These are phyloP conservation scores for Onychorhynchus coronatus DNA, from an alignment of 2,113 vertebrate genomes.

Conservation along the genomic window DNA sequence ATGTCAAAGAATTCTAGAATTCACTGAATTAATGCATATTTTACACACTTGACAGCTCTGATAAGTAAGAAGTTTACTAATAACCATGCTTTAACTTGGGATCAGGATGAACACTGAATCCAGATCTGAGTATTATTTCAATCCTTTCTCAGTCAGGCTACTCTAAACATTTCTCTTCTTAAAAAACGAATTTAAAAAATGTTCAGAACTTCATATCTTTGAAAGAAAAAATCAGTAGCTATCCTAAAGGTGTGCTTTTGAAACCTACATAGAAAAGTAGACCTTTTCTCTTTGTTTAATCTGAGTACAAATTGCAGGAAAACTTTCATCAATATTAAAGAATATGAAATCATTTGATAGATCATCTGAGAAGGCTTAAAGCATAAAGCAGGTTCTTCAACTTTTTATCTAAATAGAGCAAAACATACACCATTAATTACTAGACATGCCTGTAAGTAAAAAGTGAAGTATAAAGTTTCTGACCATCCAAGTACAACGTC, in stretches of 20 bases:
- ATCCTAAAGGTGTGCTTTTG: background rate
- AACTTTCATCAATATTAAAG: background rate
- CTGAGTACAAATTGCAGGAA: background rate
- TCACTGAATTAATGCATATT: background rate
- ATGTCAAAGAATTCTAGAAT: background rate
- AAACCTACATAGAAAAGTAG: background rate
- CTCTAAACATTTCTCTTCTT: background rate
- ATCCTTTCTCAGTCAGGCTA: background rate
- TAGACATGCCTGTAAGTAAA: background rate
- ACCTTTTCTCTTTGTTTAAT: background rate
- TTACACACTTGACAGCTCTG: background rate
- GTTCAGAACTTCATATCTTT: background rate
- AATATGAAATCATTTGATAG: background rate
- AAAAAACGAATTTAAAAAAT: background rate
- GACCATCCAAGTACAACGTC: too few relatives aligned
- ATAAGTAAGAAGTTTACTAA: background rate
- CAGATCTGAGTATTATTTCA: background rate
- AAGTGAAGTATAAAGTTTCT: background rate
- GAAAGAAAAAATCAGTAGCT: background rate
- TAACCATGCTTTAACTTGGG: background rate
- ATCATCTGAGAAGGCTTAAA: background rate
- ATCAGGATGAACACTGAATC: background rate
- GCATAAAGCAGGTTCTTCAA: background rate
- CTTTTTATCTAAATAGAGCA: background rate
- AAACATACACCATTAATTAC: background rate